Evolutionary conservation across 2,113 vertebrate genomes (phyloP), one percentile per base, ranked within the genome.

Genomic region (Thomomys bottae): DNA sequence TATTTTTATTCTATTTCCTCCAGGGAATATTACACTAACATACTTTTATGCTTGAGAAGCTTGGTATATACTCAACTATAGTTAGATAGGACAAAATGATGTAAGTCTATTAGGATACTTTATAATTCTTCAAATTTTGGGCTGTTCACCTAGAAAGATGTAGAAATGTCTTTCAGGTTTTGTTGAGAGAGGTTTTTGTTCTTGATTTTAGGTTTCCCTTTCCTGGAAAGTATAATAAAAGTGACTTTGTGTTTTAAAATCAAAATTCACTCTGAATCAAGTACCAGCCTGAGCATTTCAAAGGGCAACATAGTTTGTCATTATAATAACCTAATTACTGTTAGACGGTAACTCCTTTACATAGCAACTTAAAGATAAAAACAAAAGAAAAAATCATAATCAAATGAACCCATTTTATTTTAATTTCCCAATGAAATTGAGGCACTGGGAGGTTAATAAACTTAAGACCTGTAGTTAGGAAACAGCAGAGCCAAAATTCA

Each of bases 401-500:
- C 11, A 54, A 54, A 54, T 54, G 15, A 18, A 26, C 2, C 10
- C 20, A 57, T 86, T 89, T 78, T 45, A 82, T 40, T 9, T 30
- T 2, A 40, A 78, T 59, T 21, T 84, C 67, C 36, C 3, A 40
- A 3, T 64, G 70, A 30, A 77, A 78, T 42, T 59, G 68, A 84
- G 42, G 28, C 59, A 94, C 71, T 92, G 63, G 68, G 45, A 70
- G 3, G 38, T 81, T 85, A 82, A 90, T 34, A 78, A 42, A 90
- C 28, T 7, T 40, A 78, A 26, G 36, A 11, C 6, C 40, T 10
- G 45, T 20, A 83, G 11, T 54, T 70, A 81, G 64, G 40, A 91
- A 78, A 89, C 30, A 73, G 26, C 28, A 36, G 20, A 73, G 84
- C 32, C 28, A 82, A 76, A 57, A 89, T 63, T 81, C 81, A 95